Percentiles rank a stretch among this genome's conserved stretches.
Evolutionary conservation across 2,797 vertebrate genomes (phyloP).

Genomic region (Sylvia borin): DNA sequence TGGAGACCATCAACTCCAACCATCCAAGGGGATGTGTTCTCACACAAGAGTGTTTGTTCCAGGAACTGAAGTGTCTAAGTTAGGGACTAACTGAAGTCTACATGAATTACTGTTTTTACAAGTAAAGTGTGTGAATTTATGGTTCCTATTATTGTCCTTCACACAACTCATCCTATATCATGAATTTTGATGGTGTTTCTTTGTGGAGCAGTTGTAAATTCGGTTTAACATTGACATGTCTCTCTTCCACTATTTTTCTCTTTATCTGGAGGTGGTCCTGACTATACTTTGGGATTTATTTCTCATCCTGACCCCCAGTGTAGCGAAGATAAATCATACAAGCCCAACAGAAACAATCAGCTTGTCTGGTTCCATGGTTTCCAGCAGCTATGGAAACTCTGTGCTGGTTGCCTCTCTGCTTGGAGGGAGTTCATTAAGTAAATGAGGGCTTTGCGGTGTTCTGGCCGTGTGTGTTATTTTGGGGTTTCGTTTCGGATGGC

Average conservation of each 20-base stretch:
- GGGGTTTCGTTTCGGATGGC: not conserved
- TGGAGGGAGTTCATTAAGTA: constrained; percentile 25
- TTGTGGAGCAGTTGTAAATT: not conserved
- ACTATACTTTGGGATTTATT: not conserved
- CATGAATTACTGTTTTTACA: not conserved
- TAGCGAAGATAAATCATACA: not conserved
- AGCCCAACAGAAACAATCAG: not conserved
- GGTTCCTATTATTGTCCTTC: not conserved
- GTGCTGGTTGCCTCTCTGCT: not conserved
- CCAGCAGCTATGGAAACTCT: not conserved
- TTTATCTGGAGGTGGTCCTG: not conserved
- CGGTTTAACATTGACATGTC: not conserved
- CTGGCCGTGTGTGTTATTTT: not conserved
- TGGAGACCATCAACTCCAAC: not conserved
- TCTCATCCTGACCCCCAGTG: not conserved
- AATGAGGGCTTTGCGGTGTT: constrained; percentile 5
- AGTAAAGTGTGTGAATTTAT: not conserved
- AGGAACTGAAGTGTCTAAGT: not conserved
- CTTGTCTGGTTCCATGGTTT: not conserved
- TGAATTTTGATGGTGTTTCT: not conserved
- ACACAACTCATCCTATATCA: rapidly evolving
- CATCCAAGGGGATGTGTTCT: not conserved
- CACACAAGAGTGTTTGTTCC: not conserved
- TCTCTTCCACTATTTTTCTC: not conserved
- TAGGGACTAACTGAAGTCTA: not conserved